A percentile compares a stretch with the other conserved stretches of the same genome.
Conservation (phyloP, 2,113 vertebrate species). For the Hippocampus barbouri region DNA sequence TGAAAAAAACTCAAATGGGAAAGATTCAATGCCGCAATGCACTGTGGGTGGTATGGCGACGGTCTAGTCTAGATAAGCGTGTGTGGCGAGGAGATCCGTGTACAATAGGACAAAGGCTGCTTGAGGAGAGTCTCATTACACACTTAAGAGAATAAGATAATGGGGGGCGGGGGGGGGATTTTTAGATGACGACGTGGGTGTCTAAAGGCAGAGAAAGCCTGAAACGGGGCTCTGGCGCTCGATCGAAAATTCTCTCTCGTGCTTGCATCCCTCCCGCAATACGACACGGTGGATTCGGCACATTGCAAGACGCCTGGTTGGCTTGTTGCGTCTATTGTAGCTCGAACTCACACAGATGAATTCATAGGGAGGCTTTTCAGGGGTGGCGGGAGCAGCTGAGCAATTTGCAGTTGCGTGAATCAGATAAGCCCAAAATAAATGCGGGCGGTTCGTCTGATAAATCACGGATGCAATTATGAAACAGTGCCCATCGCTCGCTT, state of each 20-base stretch:
- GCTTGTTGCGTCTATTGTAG: constrained; percentile 15
- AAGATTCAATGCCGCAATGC: constrained; percentile 34
- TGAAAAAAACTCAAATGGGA: constrained; percentile 24
- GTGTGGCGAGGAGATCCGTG: constrained; percentile 42
- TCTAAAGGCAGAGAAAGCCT: constrained; percentile 56
- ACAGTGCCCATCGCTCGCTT: background rate
- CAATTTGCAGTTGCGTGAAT: background rate
- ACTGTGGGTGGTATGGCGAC: constrained; percentile 38
- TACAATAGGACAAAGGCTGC: constrained; percentile 59
- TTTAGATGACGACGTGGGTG: constrained; percentile 43
- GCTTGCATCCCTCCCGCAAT: constrained; percentile 2
- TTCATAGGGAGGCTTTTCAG: background rate
- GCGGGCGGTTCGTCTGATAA: background rate
- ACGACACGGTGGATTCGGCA: constrained; percentile 5
- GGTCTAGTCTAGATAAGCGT: constrained; percentile 45
- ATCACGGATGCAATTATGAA: background rate
- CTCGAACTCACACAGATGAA: background rate
- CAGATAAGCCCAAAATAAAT: background rate
- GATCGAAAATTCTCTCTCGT: constrained; percentile 17
- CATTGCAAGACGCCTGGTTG: constrained; percentile 10
- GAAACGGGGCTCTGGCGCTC: constrained; percentile 36
- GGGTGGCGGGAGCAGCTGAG: background rate
- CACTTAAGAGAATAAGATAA: constrained; percentile 64
- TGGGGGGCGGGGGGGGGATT: constrained; percentile 31
- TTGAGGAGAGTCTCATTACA: constrained; percentile 65